Base-by-base conservation (phyloP, 2,113 vertebrate species). In the Gymnorhina tibicen region DNA sequence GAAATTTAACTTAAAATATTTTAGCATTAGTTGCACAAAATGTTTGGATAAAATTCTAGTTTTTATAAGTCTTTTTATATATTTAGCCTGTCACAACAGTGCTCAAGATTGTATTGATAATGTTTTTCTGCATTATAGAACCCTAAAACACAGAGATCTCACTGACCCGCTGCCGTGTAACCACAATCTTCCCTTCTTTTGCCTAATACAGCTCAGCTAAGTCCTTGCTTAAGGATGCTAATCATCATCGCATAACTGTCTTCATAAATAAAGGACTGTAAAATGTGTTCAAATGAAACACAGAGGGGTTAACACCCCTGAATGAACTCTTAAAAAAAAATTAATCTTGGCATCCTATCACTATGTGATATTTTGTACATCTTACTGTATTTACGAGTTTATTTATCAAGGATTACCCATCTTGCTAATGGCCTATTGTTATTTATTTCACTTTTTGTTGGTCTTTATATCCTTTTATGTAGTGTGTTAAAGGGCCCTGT, bases 41-140 rank as follows among this genome's bases (percentile, higher is more conserved):
- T 97, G 98, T 98, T 98, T 99, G 98, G 98, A 98, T 98, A 98
- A 98, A 98, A 99, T 98, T 99, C 98, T 99, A 99, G 98, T 99
- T 99, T 99, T 99, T 99, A 99, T 99, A 99, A 99, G 98, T 98
- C 97, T 99, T 99, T 99, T 99, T 99, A 99, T 99, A 98, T 99
- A 99, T 98, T 98, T 98, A 98, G 98, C 98, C 97, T 98, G 98
- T 99, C 98, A 98, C 98, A 98, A 98, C 98, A 98, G 98, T 98
- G 98, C 98, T 98, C 97, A 98, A 98, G 97, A 98, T 98, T 98
- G 97, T 98, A 98, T 98, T 95, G 96, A 97, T 97, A 95, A 98
- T 96, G 97, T 98, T 98, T 98, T 98, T 95, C 97, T 98, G 98
- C 97, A 98, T 98, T 98, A 98, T 97, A 98, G 96, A 97, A 97